Percentiles rank a stretch among this genome's conserved stretches.
phyloP scores from a whole-genome alignment of 2,113 vertebrate genomes.

The Phalacrocorax pelagicus region DNA sequence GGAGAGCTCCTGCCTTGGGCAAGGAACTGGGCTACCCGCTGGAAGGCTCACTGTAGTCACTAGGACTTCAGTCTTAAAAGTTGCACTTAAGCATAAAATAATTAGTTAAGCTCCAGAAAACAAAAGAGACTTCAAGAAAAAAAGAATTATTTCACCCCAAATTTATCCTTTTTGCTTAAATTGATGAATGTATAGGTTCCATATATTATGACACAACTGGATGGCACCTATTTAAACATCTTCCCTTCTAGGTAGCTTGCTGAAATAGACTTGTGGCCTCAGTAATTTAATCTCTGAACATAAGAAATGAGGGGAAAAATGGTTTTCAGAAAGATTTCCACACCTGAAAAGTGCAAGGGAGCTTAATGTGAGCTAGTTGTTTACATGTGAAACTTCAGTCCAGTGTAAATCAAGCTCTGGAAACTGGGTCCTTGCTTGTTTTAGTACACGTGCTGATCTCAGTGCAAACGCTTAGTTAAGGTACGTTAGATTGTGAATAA shows the following conservation, averaged over 20 bases:
- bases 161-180: background rate
- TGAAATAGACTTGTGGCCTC: background rate
- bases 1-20: background rate
- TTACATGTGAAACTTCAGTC: background rate
- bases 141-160: background rate
- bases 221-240: background rate
- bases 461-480: background rate
- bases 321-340: background rate
- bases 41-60: background rate
- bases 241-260: background rate
- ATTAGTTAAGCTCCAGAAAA: background rate
- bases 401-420: background rate
- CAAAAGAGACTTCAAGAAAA: background rate
- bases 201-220: background rate
- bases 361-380: background rate
- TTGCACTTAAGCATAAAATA: background rate
- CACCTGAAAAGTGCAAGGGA: background rate
- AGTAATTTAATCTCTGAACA: background rate
- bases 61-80: background rate
- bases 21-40: background rate
- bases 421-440: background rate
- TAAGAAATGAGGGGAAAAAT: background rate
- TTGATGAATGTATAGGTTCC: background rate
- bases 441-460: background rate
- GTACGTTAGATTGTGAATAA: background rate